Evolutionary conservation across 2,888 invertebrate species (phyloP).

Genomic region (Amaurobius ferox): DNA sequence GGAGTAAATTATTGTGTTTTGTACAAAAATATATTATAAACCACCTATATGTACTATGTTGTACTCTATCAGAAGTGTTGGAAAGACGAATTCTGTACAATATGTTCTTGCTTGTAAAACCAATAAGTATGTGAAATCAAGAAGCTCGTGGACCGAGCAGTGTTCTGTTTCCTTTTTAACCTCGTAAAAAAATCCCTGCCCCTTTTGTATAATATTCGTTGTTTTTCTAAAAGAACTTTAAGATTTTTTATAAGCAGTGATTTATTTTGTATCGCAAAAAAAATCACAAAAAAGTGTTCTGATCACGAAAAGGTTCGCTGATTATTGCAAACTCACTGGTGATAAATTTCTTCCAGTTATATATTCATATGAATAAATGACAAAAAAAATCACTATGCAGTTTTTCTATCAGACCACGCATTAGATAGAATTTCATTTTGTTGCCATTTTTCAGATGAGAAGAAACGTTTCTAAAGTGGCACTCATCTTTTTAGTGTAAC

Average conservation of each 20-base stretch:
- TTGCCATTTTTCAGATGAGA: no score
- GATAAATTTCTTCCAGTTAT: slow-evolving; percentile 61
- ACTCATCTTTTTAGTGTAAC: not conserved
- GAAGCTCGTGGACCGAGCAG: slow-evolving; percentile 15
- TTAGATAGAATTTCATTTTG: slow-evolving; percentile 46
- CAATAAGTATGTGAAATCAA: not conserved
- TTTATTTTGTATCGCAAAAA: slow-evolving; percentile 56
- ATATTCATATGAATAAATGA: slow-evolving; percentile 47
- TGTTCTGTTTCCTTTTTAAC: slow-evolving; percentile 4
- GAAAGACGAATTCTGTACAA: no score
- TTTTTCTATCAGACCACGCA: slow-evolving; percentile 24
- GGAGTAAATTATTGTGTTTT: no score
- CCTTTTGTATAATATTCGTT: slow-evolving; percentile 34
- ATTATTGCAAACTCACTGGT: slow-evolving; percentile 56
- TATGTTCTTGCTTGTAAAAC: no score
- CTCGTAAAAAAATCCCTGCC: not conserved
- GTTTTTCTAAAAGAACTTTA: slow-evolving; percentile 27
- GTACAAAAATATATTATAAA: no score
- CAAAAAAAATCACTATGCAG: slow-evolving; percentile 39
- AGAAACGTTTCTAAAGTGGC: not conserved
- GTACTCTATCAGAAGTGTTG: no score
- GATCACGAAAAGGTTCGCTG: slow-evolving; percentile 29
- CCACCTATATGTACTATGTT: no score
- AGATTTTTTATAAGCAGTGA: slow-evolving; percentile 55
- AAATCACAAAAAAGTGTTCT: slow-evolving; percentile 33